These are phyloP conservation scores for Dryocosmus kuriphilus DNA, from an alignment of 2,888 invertebrate genomes.

Conservation along the genomic window DNA sequence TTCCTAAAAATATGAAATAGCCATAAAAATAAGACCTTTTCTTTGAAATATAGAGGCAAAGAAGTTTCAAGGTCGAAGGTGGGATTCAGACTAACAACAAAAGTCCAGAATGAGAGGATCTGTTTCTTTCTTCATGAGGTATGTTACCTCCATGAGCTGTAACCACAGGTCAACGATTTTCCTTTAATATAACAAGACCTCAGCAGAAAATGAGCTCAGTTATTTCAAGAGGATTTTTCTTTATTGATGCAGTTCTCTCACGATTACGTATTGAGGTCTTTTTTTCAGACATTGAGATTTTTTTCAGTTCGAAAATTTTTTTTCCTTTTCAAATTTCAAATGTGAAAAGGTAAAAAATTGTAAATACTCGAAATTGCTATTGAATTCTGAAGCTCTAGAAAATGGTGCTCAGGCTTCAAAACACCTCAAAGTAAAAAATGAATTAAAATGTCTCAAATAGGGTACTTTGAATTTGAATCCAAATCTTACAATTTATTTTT, in stretches of 20 bases:
- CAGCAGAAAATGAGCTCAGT: conserved; percentile 11
- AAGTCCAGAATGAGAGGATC: not conserved
- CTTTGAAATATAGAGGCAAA: not conserved
- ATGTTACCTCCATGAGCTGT: not conserved
- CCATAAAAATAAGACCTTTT: not conserved
- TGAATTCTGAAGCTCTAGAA: too few relatives aligned
- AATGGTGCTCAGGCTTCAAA: too few relatives aligned
- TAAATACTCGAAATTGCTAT: too few relatives aligned
- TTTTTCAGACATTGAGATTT: too few relatives aligned
- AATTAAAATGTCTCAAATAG: too few relatives aligned
- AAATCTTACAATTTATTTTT: too few relatives aligned
- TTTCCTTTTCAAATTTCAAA: too few relatives aligned
- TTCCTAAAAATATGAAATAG: too few relatives aligned
- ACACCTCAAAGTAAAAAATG: too few relatives aligned
- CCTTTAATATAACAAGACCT: conserved; percentile 10
- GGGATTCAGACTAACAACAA: not conserved
- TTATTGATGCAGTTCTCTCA: conserved; percentile 14
- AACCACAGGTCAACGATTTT: not conserved
- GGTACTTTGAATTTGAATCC: too few relatives aligned
- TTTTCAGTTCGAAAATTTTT: not conserved
- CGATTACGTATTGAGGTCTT: conserved; percentile 26
- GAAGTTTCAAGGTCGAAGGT: not conserved
- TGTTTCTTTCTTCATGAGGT: not conserved
- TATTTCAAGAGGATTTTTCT: not conserved
- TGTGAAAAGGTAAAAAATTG: too few relatives aligned